A percentile compares a stretch with the other conserved stretches of the same genome.
Conservation (phyloP, 2,888 invertebrate species). For the Thymelicus lineola region DNA sequence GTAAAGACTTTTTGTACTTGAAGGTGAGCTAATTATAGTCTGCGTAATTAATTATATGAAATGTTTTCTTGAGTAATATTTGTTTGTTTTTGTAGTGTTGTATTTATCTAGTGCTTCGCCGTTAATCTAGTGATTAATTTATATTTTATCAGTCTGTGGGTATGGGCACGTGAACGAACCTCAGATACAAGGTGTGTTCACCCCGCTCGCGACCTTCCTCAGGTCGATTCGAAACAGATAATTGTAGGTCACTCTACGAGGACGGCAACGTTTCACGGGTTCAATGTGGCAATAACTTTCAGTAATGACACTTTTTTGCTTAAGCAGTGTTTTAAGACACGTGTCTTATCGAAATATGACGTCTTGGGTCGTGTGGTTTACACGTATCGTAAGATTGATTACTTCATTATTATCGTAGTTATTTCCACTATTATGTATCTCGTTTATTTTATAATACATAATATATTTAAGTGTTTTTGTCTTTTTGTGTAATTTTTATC, state of each 20-base stretch:
- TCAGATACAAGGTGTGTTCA: slow-evolving; percentile 67
- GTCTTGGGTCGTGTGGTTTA: background rate
- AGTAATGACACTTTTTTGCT: slow-evolving; percentile 23
- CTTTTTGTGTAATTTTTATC: too few relatives aligned
- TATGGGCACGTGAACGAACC: slow-evolving; percentile 30
- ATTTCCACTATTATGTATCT: too few relatives aligned
- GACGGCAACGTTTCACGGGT: slow-evolving; percentile 22
- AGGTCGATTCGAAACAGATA: slow-evolving; percentile 66
- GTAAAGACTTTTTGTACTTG: too few relatives aligned
- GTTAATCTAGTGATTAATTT: background rate
- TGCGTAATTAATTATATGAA: too few relatives aligned
- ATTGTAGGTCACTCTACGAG: slow-evolving; percentile 48
- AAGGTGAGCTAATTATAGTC: too few relatives aligned
- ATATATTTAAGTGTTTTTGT: too few relatives aligned
- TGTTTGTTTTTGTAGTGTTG: too few relatives aligned
- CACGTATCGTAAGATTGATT: too few relatives aligned
- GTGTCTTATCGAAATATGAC: slow-evolving; percentile 1
- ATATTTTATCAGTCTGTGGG: slow-evolving; percentile 9
- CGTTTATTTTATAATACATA: too few relatives aligned
- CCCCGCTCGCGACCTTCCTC: slow-evolving; percentile 54
- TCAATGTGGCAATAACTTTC: slow-evolving; percentile 34
- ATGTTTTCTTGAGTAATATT: too few relatives aligned
- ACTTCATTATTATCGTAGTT: too few relatives aligned
- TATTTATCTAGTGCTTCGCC: background rate
- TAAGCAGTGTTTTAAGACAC: background rate